Conservation (phyloP, 1,140 invertebrate species). For the Bombus affinis region DNA sequence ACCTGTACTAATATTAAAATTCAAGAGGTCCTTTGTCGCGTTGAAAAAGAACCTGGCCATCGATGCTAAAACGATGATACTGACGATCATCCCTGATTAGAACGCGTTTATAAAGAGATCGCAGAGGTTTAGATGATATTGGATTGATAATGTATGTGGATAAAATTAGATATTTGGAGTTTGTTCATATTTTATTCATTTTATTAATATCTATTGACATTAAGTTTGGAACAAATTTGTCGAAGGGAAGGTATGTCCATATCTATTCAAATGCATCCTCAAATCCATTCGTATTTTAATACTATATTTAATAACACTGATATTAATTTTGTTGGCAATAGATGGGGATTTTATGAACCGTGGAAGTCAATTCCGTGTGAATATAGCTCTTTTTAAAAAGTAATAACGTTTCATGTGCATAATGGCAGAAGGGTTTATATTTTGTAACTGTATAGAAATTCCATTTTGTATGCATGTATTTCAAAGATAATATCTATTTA, state of each 20-base stretch:
- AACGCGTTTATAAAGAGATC: neutral
- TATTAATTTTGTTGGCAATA: too few species aligned
- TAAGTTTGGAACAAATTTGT: too few species aligned
- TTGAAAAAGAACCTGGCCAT: neutral
- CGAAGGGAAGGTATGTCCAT: too few species aligned
- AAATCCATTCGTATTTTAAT: too few species aligned
- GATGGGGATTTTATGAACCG: too few species aligned
- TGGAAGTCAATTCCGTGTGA: too few species aligned
- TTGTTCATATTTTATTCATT: too few species aligned
- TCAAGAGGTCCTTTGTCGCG: neutral
- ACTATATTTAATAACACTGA: too few species aligned
- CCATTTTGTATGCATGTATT: neutral
- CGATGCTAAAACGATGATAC: neutral
- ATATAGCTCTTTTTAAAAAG: neutral
- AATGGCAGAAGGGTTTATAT: too few species aligned
- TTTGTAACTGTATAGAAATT: neutral
- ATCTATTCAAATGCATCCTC: too few species aligned
- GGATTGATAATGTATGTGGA: too few species aligned
- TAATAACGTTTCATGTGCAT: neutral
- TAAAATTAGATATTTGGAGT: neutral
- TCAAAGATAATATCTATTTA: neutral
- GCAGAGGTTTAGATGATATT: neutral
- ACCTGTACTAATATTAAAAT: slow-evolving; percentile 42
- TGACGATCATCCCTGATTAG: neutral
- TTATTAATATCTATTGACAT: too few species aligned